Base-by-base conservation (phyloP, 2,113 vertebrate genomes). In the Scortum barcoo region DNA sequence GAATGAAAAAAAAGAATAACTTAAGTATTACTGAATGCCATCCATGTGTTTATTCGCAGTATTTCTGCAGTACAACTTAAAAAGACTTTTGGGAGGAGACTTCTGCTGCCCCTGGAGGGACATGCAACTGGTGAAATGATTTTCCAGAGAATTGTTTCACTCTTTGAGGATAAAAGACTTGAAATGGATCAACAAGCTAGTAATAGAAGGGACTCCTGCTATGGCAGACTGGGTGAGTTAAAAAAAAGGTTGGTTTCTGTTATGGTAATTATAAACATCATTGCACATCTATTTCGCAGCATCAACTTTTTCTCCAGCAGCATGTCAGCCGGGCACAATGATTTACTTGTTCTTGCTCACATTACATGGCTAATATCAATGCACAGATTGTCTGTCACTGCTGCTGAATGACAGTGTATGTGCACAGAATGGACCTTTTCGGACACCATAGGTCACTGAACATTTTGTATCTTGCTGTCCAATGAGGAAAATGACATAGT, bases 251-350 rank as follows among this genome's bases (percentile, higher is more conserved):
- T 77, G 28, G 28, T 68, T 77, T 68, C 46, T 63, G 58, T 53
- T 75, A 68, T 68, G 51, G 40, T 81, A 66, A 81, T 84, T 58
- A 77, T 57, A 73, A 77, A 72, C 62, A 80, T 65, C 53, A 73
- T 63, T 66, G 69, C 63, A 81, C 38, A 69, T 61, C 48, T n/a
- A 73, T 38, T 80, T 77, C 60, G 51, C 48, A 62, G 22, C 72
- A 72, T 75, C 28, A 66, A 30, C 2, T 44, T 72, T 71, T 24
- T 30, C n/a, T 76, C 42, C 40, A 54, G 36, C 19, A 9, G 24
- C 46, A 48, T 66, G 61, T 63, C 26, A 42, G 12, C 62, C 57
- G 54, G 73, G 40, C 22, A 2, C 26, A 44, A 10, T 78, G 81
- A 70, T 78, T 87, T 66, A 65, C 22, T 61, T 60, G 44, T 48